phyloP scores from a whole-genome alignment of 2,888 invertebrate species.

The Ceraclea dissimilis region DNA sequence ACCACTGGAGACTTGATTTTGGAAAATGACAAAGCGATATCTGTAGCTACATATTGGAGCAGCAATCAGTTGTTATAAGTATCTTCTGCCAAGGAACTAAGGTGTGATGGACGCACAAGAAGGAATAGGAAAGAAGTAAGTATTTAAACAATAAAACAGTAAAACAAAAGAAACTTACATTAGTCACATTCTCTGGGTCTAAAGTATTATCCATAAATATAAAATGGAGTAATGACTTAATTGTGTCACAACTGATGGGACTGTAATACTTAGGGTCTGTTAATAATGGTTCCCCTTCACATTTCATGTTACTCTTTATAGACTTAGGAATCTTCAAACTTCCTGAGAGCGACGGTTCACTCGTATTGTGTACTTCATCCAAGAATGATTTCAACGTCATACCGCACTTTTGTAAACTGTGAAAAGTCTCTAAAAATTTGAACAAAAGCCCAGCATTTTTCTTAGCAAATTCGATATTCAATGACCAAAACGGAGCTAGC shows the following conservation, averaged over 20 bases:
- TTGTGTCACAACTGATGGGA: slow-evolving; percentile 15
- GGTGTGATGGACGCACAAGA: no score
- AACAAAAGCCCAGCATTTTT: slow-evolving; percentile 69
- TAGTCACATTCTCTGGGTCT: neutral
- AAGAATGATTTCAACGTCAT: slow-evolving; percentile 31
- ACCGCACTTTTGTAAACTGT: slow-evolving; percentile 54
- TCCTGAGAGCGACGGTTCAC: neutral
- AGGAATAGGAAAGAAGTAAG: no score
- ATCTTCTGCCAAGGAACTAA: no score
- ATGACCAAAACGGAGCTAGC: slow-evolving; percentile 71
- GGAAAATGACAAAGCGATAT: no score
- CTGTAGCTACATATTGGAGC: no score
- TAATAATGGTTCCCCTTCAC: slow-evolving; percentile 11
- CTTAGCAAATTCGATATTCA: slow-evolving; percentile 57
- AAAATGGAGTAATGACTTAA: slow-evolving; percentile 17
- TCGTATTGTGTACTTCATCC: slow-evolving; percentile 9
- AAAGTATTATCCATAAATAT: slow-evolving; percentile 11
- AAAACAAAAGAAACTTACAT: neutral
- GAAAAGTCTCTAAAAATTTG: slow-evolving; percentile 65
- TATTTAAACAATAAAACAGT: no score
- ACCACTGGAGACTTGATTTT: no score
- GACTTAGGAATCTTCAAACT: slow-evolving; percentile 13
- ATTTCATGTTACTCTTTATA: slow-evolving; percentile 6
- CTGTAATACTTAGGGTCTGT: slow-evolving; percentile 13
- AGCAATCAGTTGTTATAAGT: no score